These are phyloP conservation scores for Diarsia dahlii DNA, from an alignment of 2,888 invertebrate genomes.

Conservation along the genomic window DNA sequence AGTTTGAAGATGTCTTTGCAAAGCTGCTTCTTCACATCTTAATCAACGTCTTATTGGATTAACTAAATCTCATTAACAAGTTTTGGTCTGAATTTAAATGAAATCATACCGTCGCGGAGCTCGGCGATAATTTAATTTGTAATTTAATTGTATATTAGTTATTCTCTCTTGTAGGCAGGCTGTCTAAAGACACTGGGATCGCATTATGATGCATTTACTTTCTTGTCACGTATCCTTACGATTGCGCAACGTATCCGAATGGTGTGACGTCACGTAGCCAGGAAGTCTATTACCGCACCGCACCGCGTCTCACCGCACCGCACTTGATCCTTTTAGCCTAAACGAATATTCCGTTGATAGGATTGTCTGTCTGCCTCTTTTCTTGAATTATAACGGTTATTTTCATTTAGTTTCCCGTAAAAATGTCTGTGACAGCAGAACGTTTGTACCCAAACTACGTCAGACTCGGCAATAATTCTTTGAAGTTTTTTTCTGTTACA, in stretches of 20 bases:
- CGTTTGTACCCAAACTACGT: slow-evolving; percentile 53
- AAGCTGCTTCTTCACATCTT: slow-evolving; percentile 30
- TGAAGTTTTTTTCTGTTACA: slow-evolving; percentile 49
- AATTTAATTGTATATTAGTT: slow-evolving; percentile 54
- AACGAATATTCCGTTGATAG: slow-evolving; percentile 82
- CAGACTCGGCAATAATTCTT: slow-evolving; percentile 55
- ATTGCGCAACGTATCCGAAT: slow-evolving; percentile 67
- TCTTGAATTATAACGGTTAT: slow-evolving; percentile 43
- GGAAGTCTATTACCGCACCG: slow-evolving; percentile 78
- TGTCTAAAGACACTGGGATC: slow-evolving; percentile 45
- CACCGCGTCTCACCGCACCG: slow-evolving; percentile 60
- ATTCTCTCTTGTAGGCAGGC: slow-evolving; percentile 44
- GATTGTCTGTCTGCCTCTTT: slow-evolving; percentile 77
- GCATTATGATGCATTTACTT: slow-evolving; percentile 62
- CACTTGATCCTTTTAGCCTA: slow-evolving; percentile 85
- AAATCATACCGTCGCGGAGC: slow-evolving; percentile 42
- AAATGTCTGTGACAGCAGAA: slow-evolving; percentile 37
- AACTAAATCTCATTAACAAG: slow-evolving; percentile 47
- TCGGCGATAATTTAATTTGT: slow-evolving; percentile 48
- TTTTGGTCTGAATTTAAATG: slow-evolving; percentile 50
- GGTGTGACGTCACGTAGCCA: slow-evolving; percentile 77
- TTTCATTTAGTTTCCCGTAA: slow-evolving; percentile 36
- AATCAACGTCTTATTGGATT: slow-evolving; percentile 48
- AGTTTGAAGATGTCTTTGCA: slow-evolving; percentile 22
- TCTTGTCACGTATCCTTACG: slow-evolving; percentile 66